A percentile compares a stretch with the other conserved stretches of the same genome.
phyloP scores from a whole-genome alignment of 2,113 vertebrate genomes.

The Leptodactylus fuscus region DNA sequence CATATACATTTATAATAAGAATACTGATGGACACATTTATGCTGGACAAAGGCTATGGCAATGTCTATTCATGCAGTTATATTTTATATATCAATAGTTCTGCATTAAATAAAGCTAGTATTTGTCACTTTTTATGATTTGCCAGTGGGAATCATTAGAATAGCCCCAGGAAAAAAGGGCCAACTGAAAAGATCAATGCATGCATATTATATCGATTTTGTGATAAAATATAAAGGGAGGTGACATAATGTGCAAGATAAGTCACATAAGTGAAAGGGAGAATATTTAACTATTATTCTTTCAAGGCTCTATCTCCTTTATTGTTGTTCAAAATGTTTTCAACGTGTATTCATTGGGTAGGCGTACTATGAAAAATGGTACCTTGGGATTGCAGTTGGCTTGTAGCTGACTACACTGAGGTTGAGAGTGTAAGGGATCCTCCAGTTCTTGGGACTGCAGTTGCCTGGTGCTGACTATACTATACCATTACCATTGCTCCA shows the following conservation, averaged over 20 bases:
- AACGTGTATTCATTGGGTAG: too few species aligned
- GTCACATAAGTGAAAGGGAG: not conserved
- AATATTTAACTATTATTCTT: not conserved
- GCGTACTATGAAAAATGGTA: too few species aligned
- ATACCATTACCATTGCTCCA: too few species aligned
- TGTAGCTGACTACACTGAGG: not conserved
- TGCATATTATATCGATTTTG: slow-evolving; percentile 4
- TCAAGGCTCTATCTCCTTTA: not conserved
- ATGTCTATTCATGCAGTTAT: slow-evolving; percentile 12
- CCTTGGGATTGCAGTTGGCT: not conserved
- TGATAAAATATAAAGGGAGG: slow-evolving; percentile 14
- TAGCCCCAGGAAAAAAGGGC: not conserved
- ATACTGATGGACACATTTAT: not conserved
- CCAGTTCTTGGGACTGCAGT: too few species aligned
- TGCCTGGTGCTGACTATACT: too few species aligned
- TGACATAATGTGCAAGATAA: slow-evolving; percentile 13
- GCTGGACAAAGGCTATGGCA: not conserved
- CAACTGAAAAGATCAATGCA: not conserved
- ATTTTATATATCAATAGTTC: not conserved
- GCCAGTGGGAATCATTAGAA: slow-evolving; percentile 1
- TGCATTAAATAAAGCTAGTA: slow-evolving; percentile 1
- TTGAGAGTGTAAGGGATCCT: not conserved
- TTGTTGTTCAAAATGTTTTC: not conserved
- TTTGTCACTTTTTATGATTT: slow-evolving; percentile 19
- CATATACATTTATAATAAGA: not conserved